A percentile compares a stretch with the other conserved stretches of the same genome.
Conservation (phyloP, 2,888 invertebrate genomes). For the Dastarcus helophoroides region DNA sequence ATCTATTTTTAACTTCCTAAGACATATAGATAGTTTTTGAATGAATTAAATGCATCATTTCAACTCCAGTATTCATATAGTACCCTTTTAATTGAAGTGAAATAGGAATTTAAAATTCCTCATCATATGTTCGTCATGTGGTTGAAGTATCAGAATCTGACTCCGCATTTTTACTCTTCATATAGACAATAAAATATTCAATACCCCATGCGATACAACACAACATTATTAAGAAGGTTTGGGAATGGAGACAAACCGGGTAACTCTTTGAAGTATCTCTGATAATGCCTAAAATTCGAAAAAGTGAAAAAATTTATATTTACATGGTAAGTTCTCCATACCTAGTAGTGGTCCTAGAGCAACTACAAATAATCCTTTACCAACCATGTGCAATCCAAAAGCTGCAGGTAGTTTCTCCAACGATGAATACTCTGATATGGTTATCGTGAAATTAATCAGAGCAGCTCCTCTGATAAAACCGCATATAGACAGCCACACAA, state of each 20-base stretch:
- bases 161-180: no score
- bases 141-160: no score
- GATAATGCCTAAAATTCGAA: constrained; percentile 48
- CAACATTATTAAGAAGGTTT: constrained; percentile 55
- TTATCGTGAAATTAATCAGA: constrained; percentile 64
- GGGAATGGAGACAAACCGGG: constrained; percentile 58
- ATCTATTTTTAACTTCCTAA: no score
- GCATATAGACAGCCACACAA: constrained; percentile 60
- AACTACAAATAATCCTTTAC: constrained; percentile 61
- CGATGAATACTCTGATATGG: constrained; percentile 64
- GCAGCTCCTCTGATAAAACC: constrained; percentile 72
- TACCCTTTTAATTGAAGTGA: no score
- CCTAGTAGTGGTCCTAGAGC: constrained; percentile 59
- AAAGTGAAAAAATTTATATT: constrained; percentile 5
- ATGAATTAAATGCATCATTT: no score
- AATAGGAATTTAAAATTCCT: no score
- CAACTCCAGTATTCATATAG: no score
- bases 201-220: constrained; percentile 59
- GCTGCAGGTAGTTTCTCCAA: constrained; percentile 63
- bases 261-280: constrained; percentile 58
- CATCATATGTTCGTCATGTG: no score
- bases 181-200: constrained; percentile 37
- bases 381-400: constrained; percentile 66
- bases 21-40: no score
- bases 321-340: no score